Percentiles rank a stretch among this genome's conserved stretches.
These are phyloP conservation scores for Prunella fulvescens DNA, from an alignment of 2,113 vertebrate genomes.

Conservation along the genomic window DNA sequence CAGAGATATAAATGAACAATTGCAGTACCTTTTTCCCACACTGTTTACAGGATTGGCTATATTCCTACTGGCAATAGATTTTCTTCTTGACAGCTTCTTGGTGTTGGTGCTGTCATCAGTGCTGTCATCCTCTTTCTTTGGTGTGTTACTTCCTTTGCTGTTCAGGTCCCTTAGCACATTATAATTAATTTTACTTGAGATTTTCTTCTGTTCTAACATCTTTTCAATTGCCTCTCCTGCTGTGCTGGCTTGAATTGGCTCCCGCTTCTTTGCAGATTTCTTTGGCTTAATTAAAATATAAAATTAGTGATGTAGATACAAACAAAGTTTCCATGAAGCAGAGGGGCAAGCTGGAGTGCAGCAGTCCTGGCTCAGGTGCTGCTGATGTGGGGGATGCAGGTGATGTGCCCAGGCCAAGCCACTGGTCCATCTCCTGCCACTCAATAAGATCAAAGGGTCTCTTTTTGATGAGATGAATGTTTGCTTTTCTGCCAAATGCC, in stretches of 20 bases:
- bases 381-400: not conserved
- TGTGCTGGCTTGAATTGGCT: constrained; percentile 87
- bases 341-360: not conserved
- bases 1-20: constrained; percentile 58
- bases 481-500: not conserved
- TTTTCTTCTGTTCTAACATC: constrained; percentile 96
- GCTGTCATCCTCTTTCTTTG: constrained; percentile 54
- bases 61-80: constrained; percentile 48
- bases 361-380: constrained; percentile 13
- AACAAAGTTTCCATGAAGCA: constrained; percentile 33
- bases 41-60: constrained; percentile 73
- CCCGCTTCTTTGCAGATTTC: constrained; percentile 73
- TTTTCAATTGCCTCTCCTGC: constrained; percentile 96
- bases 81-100: constrained; percentile 75
- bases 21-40: constrained; percentile 87
- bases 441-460: not conserved
- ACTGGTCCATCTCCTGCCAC: not conserved
- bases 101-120: constrained; percentile 26
- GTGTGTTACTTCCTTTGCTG: constrained; percentile 73
- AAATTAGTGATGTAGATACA: constrained; percentile 36
- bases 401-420: not conserved
- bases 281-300: constrained; percentile 74
- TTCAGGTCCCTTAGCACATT: constrained; percentile 92
- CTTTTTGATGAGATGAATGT: not conserved
- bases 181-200: constrained; percentile 98